Evolutionary conservation across 2,888 invertebrate genomes (phyloP).

Genomic region (Megalurothrips usitatus): DNA sequence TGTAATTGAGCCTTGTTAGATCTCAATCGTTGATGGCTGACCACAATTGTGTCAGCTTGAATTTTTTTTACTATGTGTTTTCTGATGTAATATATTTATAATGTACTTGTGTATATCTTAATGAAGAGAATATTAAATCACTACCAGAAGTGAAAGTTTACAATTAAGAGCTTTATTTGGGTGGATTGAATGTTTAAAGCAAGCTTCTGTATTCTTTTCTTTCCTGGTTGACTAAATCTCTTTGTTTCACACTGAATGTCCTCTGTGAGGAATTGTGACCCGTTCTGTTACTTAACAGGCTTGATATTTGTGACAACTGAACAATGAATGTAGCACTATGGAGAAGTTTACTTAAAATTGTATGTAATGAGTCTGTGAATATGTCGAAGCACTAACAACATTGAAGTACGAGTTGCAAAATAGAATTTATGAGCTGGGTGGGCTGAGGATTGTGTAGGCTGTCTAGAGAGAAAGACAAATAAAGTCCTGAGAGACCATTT

Average conservation of each 20-base stretch:
- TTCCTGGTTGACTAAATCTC: background rate
- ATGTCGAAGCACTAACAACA: background rate
- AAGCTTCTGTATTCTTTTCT: background rate
- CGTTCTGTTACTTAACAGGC: background rate
- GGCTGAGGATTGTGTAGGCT: background rate
- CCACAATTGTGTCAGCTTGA: background rate
- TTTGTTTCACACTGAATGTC: background rate
- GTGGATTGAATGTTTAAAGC: background rate
- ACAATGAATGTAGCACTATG: slow-evolving; percentile 1
- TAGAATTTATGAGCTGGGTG: background rate
- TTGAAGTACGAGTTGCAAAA: slow-evolving; percentile 9
- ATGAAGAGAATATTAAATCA: slow-evolving; percentile 1
- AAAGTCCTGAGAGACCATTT: slow-evolving; percentile 1
- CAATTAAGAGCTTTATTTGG: background rate
- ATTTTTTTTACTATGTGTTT: slow-evolving; percentile 4
- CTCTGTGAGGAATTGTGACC: slow-evolving; percentile 24
- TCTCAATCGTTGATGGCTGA: background rate
- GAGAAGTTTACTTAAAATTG: background rate
- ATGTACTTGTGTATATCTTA: slow-evolving; percentile 11
- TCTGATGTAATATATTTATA: slow-evolving; percentile 27
- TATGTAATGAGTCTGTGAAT: background rate
- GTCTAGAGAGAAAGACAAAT: slow-evolving; percentile 13
- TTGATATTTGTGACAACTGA: background rate
- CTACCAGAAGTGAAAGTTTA: background rate
- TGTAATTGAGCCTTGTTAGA: slow-evolving; percentile 20